phyloP scores from a whole-genome alignment of 2,888 invertebrate genomes.

The Pogonocherus hispidulus region DNA sequence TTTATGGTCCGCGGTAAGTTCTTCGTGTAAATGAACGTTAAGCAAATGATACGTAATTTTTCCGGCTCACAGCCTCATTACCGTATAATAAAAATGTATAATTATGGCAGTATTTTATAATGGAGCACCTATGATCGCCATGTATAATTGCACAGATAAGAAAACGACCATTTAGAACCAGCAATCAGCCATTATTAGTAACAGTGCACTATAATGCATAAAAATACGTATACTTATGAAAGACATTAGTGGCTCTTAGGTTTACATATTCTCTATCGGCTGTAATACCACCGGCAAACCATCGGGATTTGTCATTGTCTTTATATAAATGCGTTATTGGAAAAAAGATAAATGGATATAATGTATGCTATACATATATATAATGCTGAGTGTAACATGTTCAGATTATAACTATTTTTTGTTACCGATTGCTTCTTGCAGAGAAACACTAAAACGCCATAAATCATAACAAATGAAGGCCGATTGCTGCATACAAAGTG shows the following conservation, averaged over 20 bases:
- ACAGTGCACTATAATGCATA: slow-evolving; percentile 41
- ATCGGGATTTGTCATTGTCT: slow-evolving; percentile 41
- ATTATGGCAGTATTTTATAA: slow-evolving; percentile 41
- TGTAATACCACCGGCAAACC: slow-evolving; percentile 27
- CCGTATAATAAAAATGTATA: slow-evolving; percentile 37
- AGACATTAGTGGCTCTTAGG: slow-evolving; percentile 38
- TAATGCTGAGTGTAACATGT: neutral
- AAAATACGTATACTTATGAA: slow-evolving; percentile 43
- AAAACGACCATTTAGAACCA: slow-evolving; percentile 41
- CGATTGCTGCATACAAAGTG: neutral
- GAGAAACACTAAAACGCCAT: neutral
- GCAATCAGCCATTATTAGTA: slow-evolving; percentile 45
- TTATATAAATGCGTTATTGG: slow-evolving; percentile 40
- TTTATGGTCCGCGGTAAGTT: slow-evolving; percentile 8
- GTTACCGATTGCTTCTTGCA: neutral
- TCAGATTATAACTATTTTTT: slow-evolving; percentile 8
- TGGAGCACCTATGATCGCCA: slow-evolving; percentile 37
- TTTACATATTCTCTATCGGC: slow-evolving; percentile 32
- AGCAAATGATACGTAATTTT: slow-evolving; percentile 24
- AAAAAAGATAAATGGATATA: slow-evolving; percentile 23
- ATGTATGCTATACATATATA: slow-evolving; percentile 6
- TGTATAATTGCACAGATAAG: slow-evolving; percentile 44
- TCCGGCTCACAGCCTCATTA: slow-evolving; percentile 34
- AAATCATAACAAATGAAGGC: neutral
- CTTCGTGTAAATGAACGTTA: slow-evolving; percentile 14